Evolutionary conservation across 2,113 vertebrate species (phyloP).

Genomic region (Poicephalus gulielmi): DNA sequence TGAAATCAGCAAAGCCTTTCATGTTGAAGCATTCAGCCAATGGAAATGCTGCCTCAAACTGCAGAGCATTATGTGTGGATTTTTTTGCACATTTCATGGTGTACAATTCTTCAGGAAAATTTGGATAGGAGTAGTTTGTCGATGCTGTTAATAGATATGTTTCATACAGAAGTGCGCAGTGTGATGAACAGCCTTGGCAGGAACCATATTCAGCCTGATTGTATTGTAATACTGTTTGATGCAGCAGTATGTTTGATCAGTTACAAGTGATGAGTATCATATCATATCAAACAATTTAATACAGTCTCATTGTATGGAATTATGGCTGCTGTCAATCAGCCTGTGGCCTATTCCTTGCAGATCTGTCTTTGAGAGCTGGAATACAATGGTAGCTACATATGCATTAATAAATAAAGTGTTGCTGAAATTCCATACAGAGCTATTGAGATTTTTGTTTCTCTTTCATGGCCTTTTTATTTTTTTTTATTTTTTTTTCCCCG

Average conservation of each 20-base stretch:
- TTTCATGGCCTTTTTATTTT: constrained; percentile 38
- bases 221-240: constrained; percentile 75
- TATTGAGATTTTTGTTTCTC: constrained; percentile 70
- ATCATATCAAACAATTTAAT: constrained; percentile 82
- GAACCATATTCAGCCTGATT: constrained; percentile 58
- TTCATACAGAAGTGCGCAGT: constrained; percentile 39
- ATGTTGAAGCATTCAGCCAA: neutral
- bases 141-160: constrained; percentile 62
- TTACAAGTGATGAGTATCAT: constrained; percentile 78
- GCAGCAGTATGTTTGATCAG: constrained; percentile 77
- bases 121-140: constrained; percentile 53
- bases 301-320: constrained; percentile 81
- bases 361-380: constrained; percentile 65
- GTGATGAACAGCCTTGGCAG: constrained; percentile 68
- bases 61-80: constrained; percentile 5
- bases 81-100: constrained; percentile 13
- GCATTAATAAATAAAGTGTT: constrained; percentile 78
- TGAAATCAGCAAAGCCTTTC: constrained; percentile 27
- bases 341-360: constrained; percentile 72
- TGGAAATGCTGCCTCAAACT: neutral
- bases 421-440: constrained; percentile 67
- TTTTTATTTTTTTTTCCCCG: neutral
- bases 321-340: constrained; percentile 83
- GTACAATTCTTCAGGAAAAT: constrained; percentile 39
- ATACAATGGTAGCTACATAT: constrained; percentile 61